Conservation (phyloP, 2,888 invertebrate genomes). For the Epsilonema sp. region DNA sequence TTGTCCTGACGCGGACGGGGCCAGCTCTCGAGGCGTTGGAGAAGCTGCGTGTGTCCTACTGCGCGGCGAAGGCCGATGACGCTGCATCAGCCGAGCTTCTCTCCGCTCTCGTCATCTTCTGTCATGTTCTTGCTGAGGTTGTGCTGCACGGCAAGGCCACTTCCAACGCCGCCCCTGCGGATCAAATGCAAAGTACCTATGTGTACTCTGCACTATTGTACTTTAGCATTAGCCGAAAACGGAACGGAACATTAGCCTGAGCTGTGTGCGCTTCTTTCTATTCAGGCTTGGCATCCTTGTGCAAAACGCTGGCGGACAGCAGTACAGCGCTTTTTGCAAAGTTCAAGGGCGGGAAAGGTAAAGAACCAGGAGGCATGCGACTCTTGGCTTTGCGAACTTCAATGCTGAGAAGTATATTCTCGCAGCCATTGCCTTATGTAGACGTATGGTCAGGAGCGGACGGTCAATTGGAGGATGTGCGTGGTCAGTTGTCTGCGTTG, state of each 20-base stretch:
- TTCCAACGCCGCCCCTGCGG: conserved; percentile 46
- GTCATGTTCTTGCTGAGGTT: conserved; percentile 42
- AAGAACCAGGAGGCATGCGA: too few species aligned
- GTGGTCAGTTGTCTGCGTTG: background rate
- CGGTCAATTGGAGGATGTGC: background rate
- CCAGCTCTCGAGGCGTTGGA: conserved; percentile 21
- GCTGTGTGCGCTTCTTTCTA: too few species aligned
- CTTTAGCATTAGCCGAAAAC: too few species aligned
- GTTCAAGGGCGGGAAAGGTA: too few species aligned
- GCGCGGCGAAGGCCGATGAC: conserved; percentile 11
- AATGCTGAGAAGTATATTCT: too few species aligned
- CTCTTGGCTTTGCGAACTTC: too few species aligned
- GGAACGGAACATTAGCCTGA: too few species aligned
- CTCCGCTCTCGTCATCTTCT: conserved; percentile 36
- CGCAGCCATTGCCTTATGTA: too few species aligned
- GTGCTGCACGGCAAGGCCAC: conserved; percentile 54
- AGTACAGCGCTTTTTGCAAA: too few species aligned
- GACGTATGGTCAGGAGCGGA: background rate
- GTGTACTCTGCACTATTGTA: background rate
- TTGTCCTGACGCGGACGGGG: conserved; percentile 23
- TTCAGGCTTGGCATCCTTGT: too few species aligned
- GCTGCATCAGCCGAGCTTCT: conserved; percentile 23
- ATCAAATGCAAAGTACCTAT: background rate
- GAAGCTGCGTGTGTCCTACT: conserved; percentile 14
- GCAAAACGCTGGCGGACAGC: too few species aligned